Evolutionary conservation across 2,797 vertebrate species (phyloP).

Genomic region (Sebastes vulpes): DNA sequence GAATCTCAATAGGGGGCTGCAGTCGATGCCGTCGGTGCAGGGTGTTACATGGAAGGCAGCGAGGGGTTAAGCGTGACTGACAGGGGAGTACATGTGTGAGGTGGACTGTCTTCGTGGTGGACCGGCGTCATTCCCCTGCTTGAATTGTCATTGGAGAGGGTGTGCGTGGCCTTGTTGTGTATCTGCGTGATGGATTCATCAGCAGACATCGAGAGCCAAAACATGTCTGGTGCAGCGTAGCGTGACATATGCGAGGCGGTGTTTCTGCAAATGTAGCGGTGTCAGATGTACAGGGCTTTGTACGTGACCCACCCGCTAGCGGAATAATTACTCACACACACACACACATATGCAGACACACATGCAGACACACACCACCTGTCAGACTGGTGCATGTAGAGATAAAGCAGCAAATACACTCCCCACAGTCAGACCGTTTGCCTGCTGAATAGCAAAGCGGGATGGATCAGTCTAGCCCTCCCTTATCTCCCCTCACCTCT

Average conservation of each 20-base stretch:
- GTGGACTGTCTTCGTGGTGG: slow-evolving; percentile 10
- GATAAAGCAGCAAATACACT: slow-evolving; percentile 59
- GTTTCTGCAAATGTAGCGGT: slow-evolving; percentile 33
- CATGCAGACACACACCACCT: slow-evolving; percentile 27
- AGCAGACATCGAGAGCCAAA: slow-evolving; percentile 10
- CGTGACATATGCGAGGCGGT: slow-evolving; percentile 33
- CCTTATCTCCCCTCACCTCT: slow-evolving; percentile 69
- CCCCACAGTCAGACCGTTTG: slow-evolving; percentile 47
- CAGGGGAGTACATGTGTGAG: slow-evolving; percentile 36
- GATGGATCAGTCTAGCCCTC: slow-evolving; percentile 47
- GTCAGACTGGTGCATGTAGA: slow-evolving; percentile 47
- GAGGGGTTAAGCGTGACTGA: slow-evolving; percentile 60
- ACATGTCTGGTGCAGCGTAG: slow-evolving; percentile 24
- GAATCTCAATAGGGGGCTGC: slow-evolving; percentile 71
- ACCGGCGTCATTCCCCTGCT: slow-evolving; percentile 4
- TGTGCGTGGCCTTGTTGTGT: background rate
- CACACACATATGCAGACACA: slow-evolving; percentile 1
- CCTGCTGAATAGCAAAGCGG: slow-evolving; percentile 61
- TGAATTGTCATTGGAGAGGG: background rate
- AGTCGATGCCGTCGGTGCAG: slow-evolving; percentile 29
- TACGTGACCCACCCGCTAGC: slow-evolving; percentile 40
- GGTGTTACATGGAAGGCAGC: slow-evolving; percentile 1
- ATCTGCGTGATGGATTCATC: slow-evolving; percentile 37
- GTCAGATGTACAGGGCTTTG: slow-evolving; percentile 51
- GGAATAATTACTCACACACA: slow-evolving; percentile 39